Base-by-base conservation (phyloP, 2,113 vertebrate genomes). In the Halcyon malimbica region DNA sequence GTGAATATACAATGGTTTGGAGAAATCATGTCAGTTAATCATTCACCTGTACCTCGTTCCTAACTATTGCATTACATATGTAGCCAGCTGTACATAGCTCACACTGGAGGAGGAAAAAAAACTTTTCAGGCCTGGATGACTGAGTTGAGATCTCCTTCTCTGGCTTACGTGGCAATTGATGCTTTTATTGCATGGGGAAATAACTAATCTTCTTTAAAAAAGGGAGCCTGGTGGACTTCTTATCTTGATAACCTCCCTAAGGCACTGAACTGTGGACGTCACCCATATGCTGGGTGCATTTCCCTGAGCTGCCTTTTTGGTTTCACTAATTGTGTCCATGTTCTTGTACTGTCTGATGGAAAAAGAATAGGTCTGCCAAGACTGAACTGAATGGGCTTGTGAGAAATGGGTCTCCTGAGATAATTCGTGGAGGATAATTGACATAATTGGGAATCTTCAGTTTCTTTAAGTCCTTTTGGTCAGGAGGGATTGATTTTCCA, bases 391-490 rank as follows among this genome's bases (percentile, higher is more conserved):
- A 83, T 76, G 54, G 56, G 39, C 75, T 60, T 54, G 78, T 87
- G 87, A 94, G 93, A 96, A 97, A 95, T 79, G 44, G 80, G 84
- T 96, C 93, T 91, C 93, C 48, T 16, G 93, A 94, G 95, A 89
- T 91, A 95, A 91, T 53, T 87, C 81, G 80, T 83, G 78, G 54
- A 81, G 44, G 93, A 95, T 91, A 97, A 97, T 96, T 94, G 94
- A 90, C 68, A 63, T 94, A 95, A 91, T 53, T 71, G 81, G 83
- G 90, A 86, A 46, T 86, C n/a, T 73, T 96, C 91, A 42, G 57
- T 92, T 95, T 94, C 81, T 83, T 39, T 41, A 65, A 73, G 81
- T 57, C 68, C 67, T 96, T 92, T 78, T 87, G 89, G 75, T 89
- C 93, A 95, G 57, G 57, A 87, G 71, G 81, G 94, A 97, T 95